Conservation (phyloP, 2,888 invertebrate species). For the Brachylomia viminalis region DNA sequence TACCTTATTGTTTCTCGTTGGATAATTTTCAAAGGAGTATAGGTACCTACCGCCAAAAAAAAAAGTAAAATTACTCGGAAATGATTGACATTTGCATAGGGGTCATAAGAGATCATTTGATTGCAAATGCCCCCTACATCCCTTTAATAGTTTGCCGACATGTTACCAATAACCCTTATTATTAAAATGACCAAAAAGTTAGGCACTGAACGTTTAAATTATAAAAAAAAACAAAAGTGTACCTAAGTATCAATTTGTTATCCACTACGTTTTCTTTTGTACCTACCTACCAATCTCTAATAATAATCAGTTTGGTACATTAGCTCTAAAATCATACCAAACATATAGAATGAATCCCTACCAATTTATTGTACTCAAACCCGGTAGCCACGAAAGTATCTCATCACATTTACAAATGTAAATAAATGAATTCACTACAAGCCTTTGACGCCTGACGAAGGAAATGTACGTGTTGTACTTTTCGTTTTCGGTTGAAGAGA, state of each 20-base stretch:
- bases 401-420: neutral
- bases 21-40: too few relatives aligned
- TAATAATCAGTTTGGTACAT: neutral
- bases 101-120: too few relatives aligned
- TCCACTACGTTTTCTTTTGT: neutral
- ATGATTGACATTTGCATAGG: too few relatives aligned
- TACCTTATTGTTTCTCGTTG: too few relatives aligned
- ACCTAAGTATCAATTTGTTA: slow-evolving; percentile 48
- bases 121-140: too few relatives aligned
- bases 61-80: too few relatives aligned
- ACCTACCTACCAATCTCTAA: neutral
- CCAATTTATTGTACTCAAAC: neutral
- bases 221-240: slow-evolving; percentile 25
- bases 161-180: too few relatives aligned
- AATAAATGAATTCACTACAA: neutral
- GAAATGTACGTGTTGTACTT: too few relatives aligned
- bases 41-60: too few relatives aligned
- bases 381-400: too few relatives aligned
- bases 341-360: too few relatives aligned
- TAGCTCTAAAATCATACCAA: neutral
- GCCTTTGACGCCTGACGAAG: neutral
- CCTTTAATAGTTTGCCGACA: too few relatives aligned
- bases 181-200: neutral
- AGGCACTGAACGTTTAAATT: slow-evolving; percentile 6
- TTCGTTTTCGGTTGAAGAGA: neutral